These are phyloP conservation scores for Zaprionus africanus DNA, from an alignment of 1,140 invertebrate species.

Conservation along the genomic window DNA sequence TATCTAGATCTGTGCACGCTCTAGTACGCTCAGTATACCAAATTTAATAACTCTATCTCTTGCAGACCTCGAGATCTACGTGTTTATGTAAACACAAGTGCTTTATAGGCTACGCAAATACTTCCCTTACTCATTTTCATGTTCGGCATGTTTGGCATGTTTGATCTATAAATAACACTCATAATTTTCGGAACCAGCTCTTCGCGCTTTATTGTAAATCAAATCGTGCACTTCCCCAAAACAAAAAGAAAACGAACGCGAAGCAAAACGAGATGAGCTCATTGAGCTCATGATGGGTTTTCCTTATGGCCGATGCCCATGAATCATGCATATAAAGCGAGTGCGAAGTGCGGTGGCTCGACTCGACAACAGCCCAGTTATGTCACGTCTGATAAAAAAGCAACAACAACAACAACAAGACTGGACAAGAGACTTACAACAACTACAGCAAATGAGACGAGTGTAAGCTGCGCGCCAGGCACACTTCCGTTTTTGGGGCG, in stretches of 20 bases:
- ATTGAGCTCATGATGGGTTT: constrained; percentile 32
- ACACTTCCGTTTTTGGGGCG: constrained; percentile 66
- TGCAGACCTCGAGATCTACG: background rate
- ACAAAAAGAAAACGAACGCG: background rate
- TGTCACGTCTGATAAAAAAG: constrained; percentile 47
- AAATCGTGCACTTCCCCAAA: background rate
- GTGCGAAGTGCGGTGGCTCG: background rate
- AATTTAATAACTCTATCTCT: background rate
- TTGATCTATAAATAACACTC: background rate
- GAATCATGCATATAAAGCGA: constrained; percentile 30
- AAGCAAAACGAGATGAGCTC: constrained; percentile 30
- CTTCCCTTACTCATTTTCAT: background rate
- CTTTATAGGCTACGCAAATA: background rate
- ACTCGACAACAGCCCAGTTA: constrained; percentile 32
- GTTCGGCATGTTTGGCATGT: background rate
- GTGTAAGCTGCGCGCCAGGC: constrained; percentile 16
- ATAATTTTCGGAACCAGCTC: background rate
- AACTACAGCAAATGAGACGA: constrained; percentile 23
- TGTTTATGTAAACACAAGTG: background rate
- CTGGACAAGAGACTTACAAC: background rate
- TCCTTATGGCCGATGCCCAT: constrained; percentile 35
- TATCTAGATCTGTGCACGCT: background rate
- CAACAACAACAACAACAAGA: constrained; percentile 9
- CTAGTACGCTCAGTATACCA: background rate
- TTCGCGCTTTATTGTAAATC: constrained; percentile 4